Conservation (phyloP, 2,797 vertebrate species). For the Antennarius maculatus region DNA sequence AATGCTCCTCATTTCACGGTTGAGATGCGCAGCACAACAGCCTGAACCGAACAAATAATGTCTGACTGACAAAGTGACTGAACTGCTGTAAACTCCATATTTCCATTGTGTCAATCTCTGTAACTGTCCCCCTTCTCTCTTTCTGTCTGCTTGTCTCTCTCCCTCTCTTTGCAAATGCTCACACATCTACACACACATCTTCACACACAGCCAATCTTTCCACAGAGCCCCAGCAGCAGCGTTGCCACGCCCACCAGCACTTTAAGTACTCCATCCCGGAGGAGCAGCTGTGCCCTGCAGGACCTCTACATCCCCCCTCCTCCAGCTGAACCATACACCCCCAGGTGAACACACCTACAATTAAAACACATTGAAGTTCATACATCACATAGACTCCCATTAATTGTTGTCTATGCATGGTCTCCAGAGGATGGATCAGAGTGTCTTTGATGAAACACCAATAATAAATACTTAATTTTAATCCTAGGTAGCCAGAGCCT, state of each 20-base stretch:
- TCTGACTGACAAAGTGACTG: constrained; percentile 47
- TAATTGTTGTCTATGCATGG: too few species aligned
- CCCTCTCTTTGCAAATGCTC: constrained; percentile 21
- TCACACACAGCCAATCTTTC: constrained; percentile 90
- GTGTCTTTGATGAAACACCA: too few species aligned
- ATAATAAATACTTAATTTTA: too few species aligned
- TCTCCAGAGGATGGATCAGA: too few species aligned
- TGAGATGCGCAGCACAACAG: constrained; percentile 38
- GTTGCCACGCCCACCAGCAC: constrained; percentile 96
- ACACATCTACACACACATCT: constrained; percentile 27
- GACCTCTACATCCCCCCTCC: constrained; percentile 98
- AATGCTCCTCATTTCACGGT: constrained; percentile 58
- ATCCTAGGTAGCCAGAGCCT: too few species aligned
- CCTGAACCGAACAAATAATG: constrained; percentile 34
- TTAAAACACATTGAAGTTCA: constrained; percentile 4
- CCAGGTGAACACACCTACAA: constrained; percentile 83
- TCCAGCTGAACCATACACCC: constrained; percentile 94
- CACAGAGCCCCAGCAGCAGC: constrained; percentile 97
- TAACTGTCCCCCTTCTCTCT: constrained; percentile 56
- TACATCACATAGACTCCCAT: background rate
- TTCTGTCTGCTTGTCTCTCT: constrained; percentile 40
- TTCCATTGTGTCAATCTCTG: constrained; percentile 60
- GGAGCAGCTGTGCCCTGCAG: constrained; percentile 96
- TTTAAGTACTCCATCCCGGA: constrained; percentile 95
- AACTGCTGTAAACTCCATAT: constrained; percentile 51